Evolutionary conservation across 2,113 vertebrate species (phyloP).

Genomic region (Felis chaus): DNA sequence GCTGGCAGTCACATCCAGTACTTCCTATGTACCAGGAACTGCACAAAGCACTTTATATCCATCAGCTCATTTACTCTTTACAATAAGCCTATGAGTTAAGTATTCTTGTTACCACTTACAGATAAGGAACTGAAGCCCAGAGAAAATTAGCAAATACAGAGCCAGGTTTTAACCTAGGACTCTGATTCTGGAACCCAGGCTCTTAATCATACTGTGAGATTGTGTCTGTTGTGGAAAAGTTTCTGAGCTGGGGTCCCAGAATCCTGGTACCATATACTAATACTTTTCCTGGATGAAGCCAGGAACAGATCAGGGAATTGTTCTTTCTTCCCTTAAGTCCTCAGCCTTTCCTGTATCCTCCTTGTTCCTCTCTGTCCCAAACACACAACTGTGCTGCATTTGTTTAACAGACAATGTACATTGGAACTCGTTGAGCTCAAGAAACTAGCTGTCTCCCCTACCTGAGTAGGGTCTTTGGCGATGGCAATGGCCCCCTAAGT

Average conservation of each 20-base stretch:
- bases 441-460: neutral
- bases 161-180: neutral
- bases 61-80: neutral
- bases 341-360: neutral
- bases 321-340: neutral
- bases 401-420: neutral
- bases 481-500: neutral
- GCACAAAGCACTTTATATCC: neutral
- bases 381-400: neutral
- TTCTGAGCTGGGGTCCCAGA: neutral
- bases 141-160: neutral
- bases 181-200: neutral
- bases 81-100: neutral
- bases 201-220: neutral
- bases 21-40: neutral
- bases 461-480: neutral
- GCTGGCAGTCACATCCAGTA: neutral
- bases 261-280: neutral
- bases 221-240: neutral
- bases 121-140: neutral
- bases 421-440: neutral
- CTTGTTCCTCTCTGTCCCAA: neutral
- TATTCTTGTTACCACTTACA: neutral
- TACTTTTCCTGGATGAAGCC: neutral
- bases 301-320: neutral